phyloP scores from a whole-genome alignment of 2,113 vertebrate species.

The Toxotes chatareus region DNA sequence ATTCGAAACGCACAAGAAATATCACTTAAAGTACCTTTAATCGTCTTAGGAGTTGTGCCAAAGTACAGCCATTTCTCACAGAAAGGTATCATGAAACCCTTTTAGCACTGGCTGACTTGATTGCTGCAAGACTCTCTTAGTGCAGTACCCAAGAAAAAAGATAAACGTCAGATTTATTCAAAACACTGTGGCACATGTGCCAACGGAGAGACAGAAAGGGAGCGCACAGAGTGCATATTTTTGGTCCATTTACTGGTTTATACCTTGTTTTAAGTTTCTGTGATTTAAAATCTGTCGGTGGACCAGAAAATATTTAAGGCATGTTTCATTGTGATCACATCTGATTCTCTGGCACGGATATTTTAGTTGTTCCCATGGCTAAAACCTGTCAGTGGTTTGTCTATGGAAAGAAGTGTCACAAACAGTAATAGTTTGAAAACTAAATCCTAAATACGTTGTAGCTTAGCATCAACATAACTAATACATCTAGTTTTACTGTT shows the following conservation, averaged over 20 bases:
- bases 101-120: constrained; percentile 18
- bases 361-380: neutral
- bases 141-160: neutral
- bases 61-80: neutral
- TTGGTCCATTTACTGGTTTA: neutral
- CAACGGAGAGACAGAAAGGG: neutral
- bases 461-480: neutral
- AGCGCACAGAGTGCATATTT: neutral
- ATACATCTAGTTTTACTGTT: neutral
- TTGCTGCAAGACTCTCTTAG: constrained; percentile 5
- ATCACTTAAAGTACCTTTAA: constrained; percentile 6
- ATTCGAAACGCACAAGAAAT: neutral
- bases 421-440: too few relatives aligned
- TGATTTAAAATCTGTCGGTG: neutral
- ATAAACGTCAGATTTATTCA: constrained; percentile 7
- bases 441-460: neutral
- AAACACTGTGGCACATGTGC: constrained; percentile 4
- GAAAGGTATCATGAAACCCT: neutral
- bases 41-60: neutral
- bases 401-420: too few relatives aligned
- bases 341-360: neutral
- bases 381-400: neutral
- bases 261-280: neutral
- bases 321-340: neutral
- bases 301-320: neutral